Evolutionary conservation across 2,888 invertebrate species (phyloP), one percentile per base, ranked within the genome.

Genomic region (Sarcophaga rosellei): DNA sequence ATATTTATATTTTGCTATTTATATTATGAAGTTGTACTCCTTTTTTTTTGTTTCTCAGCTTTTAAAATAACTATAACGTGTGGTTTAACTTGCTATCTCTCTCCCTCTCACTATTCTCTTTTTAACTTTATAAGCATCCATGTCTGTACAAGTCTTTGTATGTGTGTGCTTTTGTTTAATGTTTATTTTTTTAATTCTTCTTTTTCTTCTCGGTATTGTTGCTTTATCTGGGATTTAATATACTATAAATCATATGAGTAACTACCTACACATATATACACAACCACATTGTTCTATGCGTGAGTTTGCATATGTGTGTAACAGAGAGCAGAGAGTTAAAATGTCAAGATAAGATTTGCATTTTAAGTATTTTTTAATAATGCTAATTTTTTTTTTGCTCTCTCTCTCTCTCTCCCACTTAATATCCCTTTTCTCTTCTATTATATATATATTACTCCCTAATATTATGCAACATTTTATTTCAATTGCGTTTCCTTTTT

Each of bases 291-390:
- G 44, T 35, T 75, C 53, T 53, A 66, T 69, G n/a, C 44, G 25
- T 53, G 20, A 15, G 45, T 61, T 66, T 69, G 44, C 72, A 65
- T 35, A 45, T 47, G 63, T 77, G 62, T 73, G 72, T 62, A 68
- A 66, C 66, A 82, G 35, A 35, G 77, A 65, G 80, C 68, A 86
- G 53, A 86, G 80, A 86, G 80, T 83, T 83, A 86, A 86, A 86
- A 86, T 86, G 86, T 86, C 86, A 86, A 81, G 86, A 86, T 86
- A 81, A 83, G 86, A 86, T 86, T 86, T 86, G 86, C 86, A 81
- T 86, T 86, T 86, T 86, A 86, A 86, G 86, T 86, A 86, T 86
- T 83, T 86, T 86, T 86, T 86, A 86, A 86, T 86, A 86, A 86
- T 86, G 86, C 86, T 86, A 83, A 86, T 86, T 86, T 82, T 82